Conservation (phyloP, 1,140 invertebrate genomes). For the Periplaneta americana region DNA sequence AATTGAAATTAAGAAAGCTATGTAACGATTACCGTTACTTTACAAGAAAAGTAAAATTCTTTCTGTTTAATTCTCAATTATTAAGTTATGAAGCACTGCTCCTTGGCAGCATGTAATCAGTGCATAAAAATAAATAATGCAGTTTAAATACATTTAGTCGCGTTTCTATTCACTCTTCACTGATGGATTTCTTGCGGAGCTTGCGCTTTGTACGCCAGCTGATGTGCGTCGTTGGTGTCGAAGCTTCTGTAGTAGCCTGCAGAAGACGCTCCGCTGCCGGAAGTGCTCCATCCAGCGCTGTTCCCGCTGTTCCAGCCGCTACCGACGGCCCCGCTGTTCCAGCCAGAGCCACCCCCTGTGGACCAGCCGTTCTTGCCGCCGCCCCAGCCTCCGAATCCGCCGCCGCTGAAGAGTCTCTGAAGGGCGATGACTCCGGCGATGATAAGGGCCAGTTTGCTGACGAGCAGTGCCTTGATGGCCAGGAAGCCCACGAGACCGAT, state of each 20-base stretch:
- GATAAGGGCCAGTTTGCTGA: constrained; percentile 60
- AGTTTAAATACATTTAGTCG: too few relatives aligned
- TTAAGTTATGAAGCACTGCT: too few relatives aligned
- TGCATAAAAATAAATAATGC: too few relatives aligned
- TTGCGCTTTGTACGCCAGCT: constrained; percentile 54
- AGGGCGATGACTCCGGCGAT: constrained; percentile 58
- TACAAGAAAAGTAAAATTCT: too few relatives aligned
- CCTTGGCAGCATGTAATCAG: too few relatives aligned
- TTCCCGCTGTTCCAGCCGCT: constrained; percentile 21
- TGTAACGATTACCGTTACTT: too few relatives aligned
- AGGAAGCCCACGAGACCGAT: constrained; percentile 62
- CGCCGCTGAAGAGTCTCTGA: constrained; percentile 55
- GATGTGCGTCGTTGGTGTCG: constrained; percentile 43
- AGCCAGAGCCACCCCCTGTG: not conserved
- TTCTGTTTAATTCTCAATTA: too few relatives aligned
- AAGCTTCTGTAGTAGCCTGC: constrained; percentile 37
- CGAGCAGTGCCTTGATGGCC: constrained; percentile 64
- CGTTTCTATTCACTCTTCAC: not conserved
- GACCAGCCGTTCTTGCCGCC: constrained; percentile 14
- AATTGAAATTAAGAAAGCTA: too few relatives aligned
- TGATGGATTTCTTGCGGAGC: constrained; percentile 17
- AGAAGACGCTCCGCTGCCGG: constrained; percentile 31
- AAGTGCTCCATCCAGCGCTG: constrained; percentile 27
- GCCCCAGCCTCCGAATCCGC: constrained; percentile 31
- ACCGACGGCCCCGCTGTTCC: constrained; percentile 24